phyloP scores from a whole-genome alignment of 2,888 invertebrate genomes.

The Tuberolachnus salignus region DNA sequence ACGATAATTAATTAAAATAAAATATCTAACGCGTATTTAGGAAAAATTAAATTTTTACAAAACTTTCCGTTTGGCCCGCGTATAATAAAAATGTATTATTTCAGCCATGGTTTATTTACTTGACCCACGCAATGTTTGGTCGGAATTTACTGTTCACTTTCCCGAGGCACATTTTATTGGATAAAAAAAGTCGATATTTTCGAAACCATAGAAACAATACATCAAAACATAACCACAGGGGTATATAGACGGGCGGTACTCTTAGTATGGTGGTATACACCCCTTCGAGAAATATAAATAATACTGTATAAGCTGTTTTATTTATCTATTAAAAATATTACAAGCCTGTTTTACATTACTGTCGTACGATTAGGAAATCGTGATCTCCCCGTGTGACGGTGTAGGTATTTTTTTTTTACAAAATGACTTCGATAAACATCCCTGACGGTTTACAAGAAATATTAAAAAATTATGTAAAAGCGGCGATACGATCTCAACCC shows the following conservation, averaged over 20 bases:
- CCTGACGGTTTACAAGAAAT: constrained; percentile 83
- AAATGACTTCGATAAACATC: constrained; percentile 69
- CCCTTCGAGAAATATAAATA: background rate
- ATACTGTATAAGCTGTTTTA: background rate
- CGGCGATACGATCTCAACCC: constrained; percentile 88
- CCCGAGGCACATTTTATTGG: background rate
- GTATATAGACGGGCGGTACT: too few species aligned
- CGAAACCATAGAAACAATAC: constrained; percentile 41
- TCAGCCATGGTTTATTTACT: too few species aligned
- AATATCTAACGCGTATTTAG: too few species aligned
- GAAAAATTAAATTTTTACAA: background rate
- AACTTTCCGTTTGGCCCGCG: too few species aligned
- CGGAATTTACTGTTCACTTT: background rate
- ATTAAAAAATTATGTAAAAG: constrained; percentile 86
- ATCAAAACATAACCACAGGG: constrained; percentile 9
- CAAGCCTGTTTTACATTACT: too few species aligned
- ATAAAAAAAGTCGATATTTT: constrained; percentile 22
- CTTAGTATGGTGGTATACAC: background rate
- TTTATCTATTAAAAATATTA: too few species aligned
- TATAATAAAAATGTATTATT: background rate
- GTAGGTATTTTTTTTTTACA: background rate
- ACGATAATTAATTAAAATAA: too few species aligned
- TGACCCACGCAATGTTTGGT: too few species aligned
- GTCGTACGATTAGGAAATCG: too few species aligned
- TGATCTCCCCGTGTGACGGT: too few species aligned